Evolutionary conservation across 2,113 vertebrate species (phyloP).

Genomic region (Dermatemys mawii): DNA sequence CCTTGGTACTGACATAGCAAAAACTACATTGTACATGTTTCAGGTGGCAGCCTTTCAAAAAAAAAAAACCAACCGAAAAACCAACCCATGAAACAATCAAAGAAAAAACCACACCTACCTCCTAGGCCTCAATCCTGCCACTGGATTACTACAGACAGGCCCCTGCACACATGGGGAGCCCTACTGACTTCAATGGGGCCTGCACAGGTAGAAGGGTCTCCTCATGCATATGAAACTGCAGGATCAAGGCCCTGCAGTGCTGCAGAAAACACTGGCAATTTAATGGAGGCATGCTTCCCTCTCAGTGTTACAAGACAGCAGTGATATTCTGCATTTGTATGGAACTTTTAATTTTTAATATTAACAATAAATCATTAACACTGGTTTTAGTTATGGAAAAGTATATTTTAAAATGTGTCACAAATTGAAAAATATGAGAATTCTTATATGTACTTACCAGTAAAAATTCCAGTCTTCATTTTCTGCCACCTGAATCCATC

Average conservation of each 20-base stretch:
- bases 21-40: too few relatives aligned
- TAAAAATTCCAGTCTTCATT: conserved; percentile 99
- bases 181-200: neutral
- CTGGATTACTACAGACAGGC: neutral
- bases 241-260: neutral
- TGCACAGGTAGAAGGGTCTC: neutral
- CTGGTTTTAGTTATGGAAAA: neutral
- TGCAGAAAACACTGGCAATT: neutral
- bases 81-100: too few relatives aligned
- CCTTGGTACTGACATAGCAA: too few relatives aligned
- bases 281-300: neutral
- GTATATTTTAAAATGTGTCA: neutral
- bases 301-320: neutral
- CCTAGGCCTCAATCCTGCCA: neutral
- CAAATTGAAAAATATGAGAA: neutral
- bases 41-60: too few relatives aligned
- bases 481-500: conserved; percentile 92
- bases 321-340: neutral
- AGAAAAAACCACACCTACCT: neutral
- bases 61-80: too few relatives aligned
- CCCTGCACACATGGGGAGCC: neutral
- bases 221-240: neutral
- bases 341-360: neutral
- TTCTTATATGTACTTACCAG: conserved; percentile 80
- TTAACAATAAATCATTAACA: neutral